Percentiles rank a stretch among this genome's conserved stretches.
Conservation (phyloP, 2,113 vertebrate species). For the Cavia aperea region DNA sequence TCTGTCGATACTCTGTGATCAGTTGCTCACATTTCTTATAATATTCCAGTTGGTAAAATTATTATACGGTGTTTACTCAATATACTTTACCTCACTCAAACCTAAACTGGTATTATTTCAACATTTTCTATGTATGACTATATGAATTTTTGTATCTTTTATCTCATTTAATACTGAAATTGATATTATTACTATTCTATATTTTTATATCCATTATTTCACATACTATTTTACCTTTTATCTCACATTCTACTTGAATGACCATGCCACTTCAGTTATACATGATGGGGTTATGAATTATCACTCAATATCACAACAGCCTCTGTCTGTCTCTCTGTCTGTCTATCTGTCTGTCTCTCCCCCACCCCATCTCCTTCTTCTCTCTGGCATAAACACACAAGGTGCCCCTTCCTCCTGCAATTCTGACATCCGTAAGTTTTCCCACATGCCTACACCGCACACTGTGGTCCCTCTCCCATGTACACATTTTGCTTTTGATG, state of each 20-base stretch:
- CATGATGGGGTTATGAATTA: background rate
- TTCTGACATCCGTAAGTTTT: background rate
- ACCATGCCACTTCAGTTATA: background rate
- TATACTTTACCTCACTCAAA: background rate
- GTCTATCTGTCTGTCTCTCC: too few relatives aligned
- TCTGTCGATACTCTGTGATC: background rate
- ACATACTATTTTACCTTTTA: background rate
- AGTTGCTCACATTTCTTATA: background rate
- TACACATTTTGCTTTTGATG: background rate
- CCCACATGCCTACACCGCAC: background rate
- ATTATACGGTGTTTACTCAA: background rate
- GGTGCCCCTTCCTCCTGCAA: background rate
- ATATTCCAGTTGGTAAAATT: background rate
- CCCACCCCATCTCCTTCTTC: background rate
- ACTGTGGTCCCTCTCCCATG: background rate
- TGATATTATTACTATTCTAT: background rate
- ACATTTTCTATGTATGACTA: background rate
- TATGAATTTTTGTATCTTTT: background rate
- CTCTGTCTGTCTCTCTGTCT: too few relatives aligned
- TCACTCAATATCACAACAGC: background rate
- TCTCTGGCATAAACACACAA: background rate
- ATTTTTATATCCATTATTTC: background rate
- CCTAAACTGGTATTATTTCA: slow-evolving; percentile 14
- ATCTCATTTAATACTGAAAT: slow-evolving; percentile 4
- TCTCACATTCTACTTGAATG: background rate